phyloP scores from a whole-genome alignment of 2,888 invertebrate genomes.

The Epicampocera succincta region DNA sequence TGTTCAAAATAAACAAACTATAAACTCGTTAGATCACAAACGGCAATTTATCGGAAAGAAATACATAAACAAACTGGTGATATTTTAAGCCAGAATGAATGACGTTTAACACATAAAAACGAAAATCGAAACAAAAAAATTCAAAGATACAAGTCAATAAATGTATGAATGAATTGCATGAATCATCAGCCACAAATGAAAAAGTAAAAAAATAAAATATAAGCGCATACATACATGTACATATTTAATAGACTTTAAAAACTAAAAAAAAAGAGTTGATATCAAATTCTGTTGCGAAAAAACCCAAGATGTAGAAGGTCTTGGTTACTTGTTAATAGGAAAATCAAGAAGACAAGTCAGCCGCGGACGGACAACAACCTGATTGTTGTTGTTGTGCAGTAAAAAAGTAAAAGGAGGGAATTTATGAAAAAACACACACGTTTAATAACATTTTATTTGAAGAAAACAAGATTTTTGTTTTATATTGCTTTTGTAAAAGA shows the following conservation, averaged over 20 bases:
- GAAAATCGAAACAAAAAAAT: constrained; percentile 22
- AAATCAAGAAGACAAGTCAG: constrained; percentile 35
- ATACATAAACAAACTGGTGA: constrained; percentile 9
- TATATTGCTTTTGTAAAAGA: constrained; percentile 7
- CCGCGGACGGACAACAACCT: constrained; percentile 32
- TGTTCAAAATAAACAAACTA: neutral
- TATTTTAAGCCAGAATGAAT: constrained; percentile 41
- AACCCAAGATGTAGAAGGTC: constrained; percentile 54
- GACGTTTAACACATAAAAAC: constrained; percentile 40
- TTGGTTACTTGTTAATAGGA: constrained; percentile 58
- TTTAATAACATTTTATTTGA: constrained; percentile 16
- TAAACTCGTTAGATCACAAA: neutral
- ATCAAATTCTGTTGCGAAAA: constrained; percentile 50
- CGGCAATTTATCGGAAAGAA: too few relatives aligned
- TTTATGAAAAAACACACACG: constrained; percentile 10
- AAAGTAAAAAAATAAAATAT: constrained; percentile 21
- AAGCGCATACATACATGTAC: too few relatives aligned
- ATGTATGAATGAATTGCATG: constrained; percentile 51
- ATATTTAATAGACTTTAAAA: constrained; percentile 44
- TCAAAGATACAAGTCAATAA: constrained; percentile 40
- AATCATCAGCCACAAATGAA: constrained; percentile 55
- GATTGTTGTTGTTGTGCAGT: constrained; percentile 28
- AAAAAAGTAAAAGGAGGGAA: constrained; percentile 38
- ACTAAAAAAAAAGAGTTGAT: constrained; percentile 39
- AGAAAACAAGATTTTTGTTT: constrained; percentile 44